phyloP scores from a whole-genome alignment of 2,797 vertebrate genomes.

The Coranthus polyacanthus region DNA sequence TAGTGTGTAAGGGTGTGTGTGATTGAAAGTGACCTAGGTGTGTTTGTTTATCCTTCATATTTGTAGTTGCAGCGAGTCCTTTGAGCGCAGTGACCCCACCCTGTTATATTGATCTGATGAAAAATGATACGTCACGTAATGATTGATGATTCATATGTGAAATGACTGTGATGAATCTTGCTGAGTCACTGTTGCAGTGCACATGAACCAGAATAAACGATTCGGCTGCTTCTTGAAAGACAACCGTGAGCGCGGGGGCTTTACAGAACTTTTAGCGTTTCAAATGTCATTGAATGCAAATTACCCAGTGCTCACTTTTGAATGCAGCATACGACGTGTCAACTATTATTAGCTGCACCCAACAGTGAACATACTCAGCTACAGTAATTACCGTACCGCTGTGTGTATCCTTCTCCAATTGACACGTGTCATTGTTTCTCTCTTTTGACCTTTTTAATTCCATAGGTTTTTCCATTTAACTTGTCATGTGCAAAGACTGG shows the following conservation, averaged over 20 bases:
- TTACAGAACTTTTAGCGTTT: background rate
- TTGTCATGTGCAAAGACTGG: background rate
- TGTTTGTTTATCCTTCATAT: constrained; percentile 19
- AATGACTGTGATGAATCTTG: constrained; percentile 19
- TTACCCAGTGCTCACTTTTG: background rate
- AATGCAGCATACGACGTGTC: background rate
- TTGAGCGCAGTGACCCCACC: constrained; percentile 10
- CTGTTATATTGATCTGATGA: constrained; percentile 34
- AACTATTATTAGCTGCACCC: constrained; percentile 1
- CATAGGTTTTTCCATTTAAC: background rate
- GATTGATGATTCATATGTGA: constrained; percentile 52
- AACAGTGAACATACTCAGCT: background rate
- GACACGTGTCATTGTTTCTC: constrained; percentile 6
- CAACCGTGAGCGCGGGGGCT: background rate
- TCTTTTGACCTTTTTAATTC: constrained; percentile 7
- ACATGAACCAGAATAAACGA: constrained; percentile 5
- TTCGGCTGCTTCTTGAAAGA: constrained; percentile 6
- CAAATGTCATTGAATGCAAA: constrained; percentile 12
- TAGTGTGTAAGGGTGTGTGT: background rate
- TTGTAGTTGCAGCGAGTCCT: background rate
- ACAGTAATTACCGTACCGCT: constrained; percentile 8
- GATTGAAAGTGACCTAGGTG: constrained; percentile 9
- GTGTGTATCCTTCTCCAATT: background rate
- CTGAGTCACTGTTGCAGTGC: constrained; percentile 31
- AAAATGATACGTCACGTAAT: constrained; percentile 33